These are phyloP conservation scores for Platichthys flesus DNA, from an alignment of 2,113 vertebrate species.

Conservation along the genomic window DNA sequence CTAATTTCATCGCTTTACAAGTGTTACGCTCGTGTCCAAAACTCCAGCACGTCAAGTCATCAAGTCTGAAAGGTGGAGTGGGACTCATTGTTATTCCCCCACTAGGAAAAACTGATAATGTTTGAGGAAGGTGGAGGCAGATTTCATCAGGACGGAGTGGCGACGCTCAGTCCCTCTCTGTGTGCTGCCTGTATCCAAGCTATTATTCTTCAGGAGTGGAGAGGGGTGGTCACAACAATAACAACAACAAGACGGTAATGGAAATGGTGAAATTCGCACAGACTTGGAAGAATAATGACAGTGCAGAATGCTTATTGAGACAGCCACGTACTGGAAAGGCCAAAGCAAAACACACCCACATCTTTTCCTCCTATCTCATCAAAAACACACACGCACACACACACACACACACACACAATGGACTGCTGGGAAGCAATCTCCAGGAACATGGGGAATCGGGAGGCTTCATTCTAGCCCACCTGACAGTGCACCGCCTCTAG, in stretches of 20 bases:
- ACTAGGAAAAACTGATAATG: slow-evolving; percentile 19
- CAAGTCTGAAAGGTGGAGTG: slow-evolving; percentile 21
- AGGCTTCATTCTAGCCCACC: slow-evolving; percentile 53
- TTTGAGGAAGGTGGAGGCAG: slow-evolving; percentile 23
- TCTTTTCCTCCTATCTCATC: slow-evolving; percentile 16
- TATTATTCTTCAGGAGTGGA: slow-evolving; percentile 48
- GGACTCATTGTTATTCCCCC: slow-evolving; percentile 27
- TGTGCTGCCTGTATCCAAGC: slow-evolving; percentile 41
- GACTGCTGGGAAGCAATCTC: slow-evolving; percentile 58
- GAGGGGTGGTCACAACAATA: slow-evolving; percentile 54
- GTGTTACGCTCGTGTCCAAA: background rate
- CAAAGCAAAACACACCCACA: slow-evolving; percentile 39
- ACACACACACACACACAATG: slow-evolving; percentile 4
- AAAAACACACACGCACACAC: slow-evolving; percentile 14
- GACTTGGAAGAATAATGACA: slow-evolving; percentile 54
- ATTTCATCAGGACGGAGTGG: slow-evolving; percentile 30
- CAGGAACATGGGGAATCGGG: slow-evolving; percentile 40
- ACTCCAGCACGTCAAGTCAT: slow-evolving; percentile 12
- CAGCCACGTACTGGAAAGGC: slow-evolving; percentile 28
- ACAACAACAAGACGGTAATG: slow-evolving; percentile 51
- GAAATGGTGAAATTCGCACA: slow-evolving; percentile 59
- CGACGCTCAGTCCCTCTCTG: slow-evolving; percentile 18
- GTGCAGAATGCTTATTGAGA: slow-evolving; percentile 55
- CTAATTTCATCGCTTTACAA: slow-evolving; percentile 21
- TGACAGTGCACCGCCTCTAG: slow-evolving; percentile 52